Conservation (phyloP, 2,113 vertebrate species). For the Scophthalmus maximus region DNA sequence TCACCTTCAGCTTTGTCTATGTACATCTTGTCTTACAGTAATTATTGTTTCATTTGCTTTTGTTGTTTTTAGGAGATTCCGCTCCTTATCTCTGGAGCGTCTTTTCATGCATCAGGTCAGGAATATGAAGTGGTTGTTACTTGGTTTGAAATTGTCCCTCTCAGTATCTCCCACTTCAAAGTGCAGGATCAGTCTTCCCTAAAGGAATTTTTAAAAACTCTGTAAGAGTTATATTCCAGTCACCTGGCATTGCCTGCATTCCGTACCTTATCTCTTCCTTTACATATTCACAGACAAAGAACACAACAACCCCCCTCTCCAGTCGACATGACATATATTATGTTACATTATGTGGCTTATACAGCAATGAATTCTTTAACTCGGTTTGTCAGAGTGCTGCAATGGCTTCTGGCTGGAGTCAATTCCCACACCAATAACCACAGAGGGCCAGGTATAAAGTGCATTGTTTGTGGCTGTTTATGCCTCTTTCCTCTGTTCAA, state of each 20-base stretch:
- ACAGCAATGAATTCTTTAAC: slow-evolving; percentile 23
- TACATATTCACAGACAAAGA: slow-evolving; percentile 7
- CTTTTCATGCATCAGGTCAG: slow-evolving; percentile 6
- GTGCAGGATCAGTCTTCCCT: slow-evolving; percentile 7
- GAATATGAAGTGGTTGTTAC: slow-evolving; percentile 15
- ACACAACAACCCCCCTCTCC: background rate
- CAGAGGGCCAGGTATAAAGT: slow-evolving; percentile 29
- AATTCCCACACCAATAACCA: slow-evolving; percentile 23
- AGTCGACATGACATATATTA: slow-evolving; percentile 16
- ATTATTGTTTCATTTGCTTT: background rate
- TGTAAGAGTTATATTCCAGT: slow-evolving; percentile 12
- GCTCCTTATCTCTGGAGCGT: background rate
- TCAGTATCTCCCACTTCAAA: slow-evolving; percentile 11
- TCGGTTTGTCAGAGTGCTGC: slow-evolving; percentile 25
- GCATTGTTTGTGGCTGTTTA: slow-evolving; percentile 40
- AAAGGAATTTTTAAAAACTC: background rate
- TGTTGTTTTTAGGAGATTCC: background rate
- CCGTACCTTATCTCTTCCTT: slow-evolving; percentile 13
- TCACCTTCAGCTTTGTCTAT: background rate
- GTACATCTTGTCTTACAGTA: background rate
- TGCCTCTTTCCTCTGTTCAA: slow-evolving; percentile 29
- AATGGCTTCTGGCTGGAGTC: slow-evolving; percentile 39
- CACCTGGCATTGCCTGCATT: background rate
- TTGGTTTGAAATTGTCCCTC: background rate
- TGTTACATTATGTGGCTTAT: slow-evolving; percentile 25